Base-by-base conservation (phyloP, 2,797 vertebrate species). In the Xerus rutilus region DNA sequence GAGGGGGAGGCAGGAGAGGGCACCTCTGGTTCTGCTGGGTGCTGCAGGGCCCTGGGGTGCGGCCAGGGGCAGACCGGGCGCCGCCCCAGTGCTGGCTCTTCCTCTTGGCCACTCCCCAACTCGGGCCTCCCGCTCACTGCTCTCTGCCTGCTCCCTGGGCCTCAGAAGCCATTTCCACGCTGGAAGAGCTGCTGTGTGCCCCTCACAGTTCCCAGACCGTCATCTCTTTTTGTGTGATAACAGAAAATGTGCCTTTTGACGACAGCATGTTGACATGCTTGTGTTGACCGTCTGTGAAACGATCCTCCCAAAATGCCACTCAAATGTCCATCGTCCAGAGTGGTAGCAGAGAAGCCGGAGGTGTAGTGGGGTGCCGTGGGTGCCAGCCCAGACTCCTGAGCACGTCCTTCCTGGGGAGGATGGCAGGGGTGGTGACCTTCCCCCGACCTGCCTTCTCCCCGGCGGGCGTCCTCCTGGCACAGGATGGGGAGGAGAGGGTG, bases 261-360 rank as follows among this genome's bases (percentile, higher is more conserved):
- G 0, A n/a, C 2, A 1, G 1, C 1, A 5, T 43, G 49, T 91
- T 4, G 25, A 23, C 23, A 3, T 0, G 2, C 14, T 0, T 0
- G 0, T 28, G 10, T 14, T 0, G 1, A 14, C 23, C 1, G 13
- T 3, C 45, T 3, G 30, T 70, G 25, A 21, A 28, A 7, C 1
- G 49, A 43, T 10, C 8, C 35, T 0, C 4, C 28, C n/a, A 28
- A 9, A 3, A 28, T 0, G 57, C n/a, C 2, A 0, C 11, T 10
- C 3, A 32, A 4, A 3, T 0, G 8, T 59, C 92, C 45, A 3
- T 74, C 39, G 39, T 39, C 39, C 39, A 39, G 39, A 3, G 25
- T 0, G 17, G 77, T 3, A 3, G 52, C 32, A 7, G 17, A 74
- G 70, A 81, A 4, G n/a, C 11, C 12, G 0, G 32, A 3, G 25